phyloP scores from a whole-genome alignment of 2,888 invertebrate species.

The Standfussiana lucernea region DNA sequence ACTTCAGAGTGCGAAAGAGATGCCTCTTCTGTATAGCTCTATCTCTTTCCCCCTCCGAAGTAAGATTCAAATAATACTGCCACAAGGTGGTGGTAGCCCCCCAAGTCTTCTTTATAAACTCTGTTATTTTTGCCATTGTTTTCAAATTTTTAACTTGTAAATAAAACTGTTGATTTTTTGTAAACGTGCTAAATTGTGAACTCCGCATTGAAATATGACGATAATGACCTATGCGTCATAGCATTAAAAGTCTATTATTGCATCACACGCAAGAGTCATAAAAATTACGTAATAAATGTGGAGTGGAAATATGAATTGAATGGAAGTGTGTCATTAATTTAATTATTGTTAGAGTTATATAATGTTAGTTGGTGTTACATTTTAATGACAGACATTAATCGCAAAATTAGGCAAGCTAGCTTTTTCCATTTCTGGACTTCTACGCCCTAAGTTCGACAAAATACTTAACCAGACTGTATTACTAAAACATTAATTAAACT shows the following conservation, averaged over 20 bases:
- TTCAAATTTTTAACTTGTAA: slow-evolving; percentile 46
- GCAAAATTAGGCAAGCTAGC: slow-evolving; percentile 63
- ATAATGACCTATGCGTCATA: background rate
- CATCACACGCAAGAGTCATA: background rate
- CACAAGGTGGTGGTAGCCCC: background rate
- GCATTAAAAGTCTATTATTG: background rate
- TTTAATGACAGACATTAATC: slow-evolving; percentile 23
- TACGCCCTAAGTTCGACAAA: slow-evolving; percentile 34
- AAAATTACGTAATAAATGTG: slow-evolving; percentile 1
- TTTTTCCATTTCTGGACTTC: slow-evolving; percentile 36
- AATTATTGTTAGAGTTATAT: slow-evolving; percentile 62
- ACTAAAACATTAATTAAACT: slow-evolving; percentile 62
- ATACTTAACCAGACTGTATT: slow-evolving; percentile 38
- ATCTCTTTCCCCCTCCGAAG: background rate
- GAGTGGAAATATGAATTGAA: background rate
- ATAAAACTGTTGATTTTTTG: slow-evolving; percentile 43
- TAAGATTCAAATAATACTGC: slow-evolving; percentile 4
- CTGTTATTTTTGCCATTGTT: slow-evolving; percentile 16
- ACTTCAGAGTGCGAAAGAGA: background rate
- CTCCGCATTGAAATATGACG: slow-evolving; percentile 9
- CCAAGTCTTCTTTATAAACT: background rate
- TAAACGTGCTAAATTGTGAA: slow-evolving; percentile 18
- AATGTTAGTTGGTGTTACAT: slow-evolving; percentile 42
- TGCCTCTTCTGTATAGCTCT: background rate
- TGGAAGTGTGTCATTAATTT: slow-evolving; percentile 42